phyloP scores from a whole-genome alignment of 2,888 invertebrate species.

The Argyra leucocephala region DNA sequence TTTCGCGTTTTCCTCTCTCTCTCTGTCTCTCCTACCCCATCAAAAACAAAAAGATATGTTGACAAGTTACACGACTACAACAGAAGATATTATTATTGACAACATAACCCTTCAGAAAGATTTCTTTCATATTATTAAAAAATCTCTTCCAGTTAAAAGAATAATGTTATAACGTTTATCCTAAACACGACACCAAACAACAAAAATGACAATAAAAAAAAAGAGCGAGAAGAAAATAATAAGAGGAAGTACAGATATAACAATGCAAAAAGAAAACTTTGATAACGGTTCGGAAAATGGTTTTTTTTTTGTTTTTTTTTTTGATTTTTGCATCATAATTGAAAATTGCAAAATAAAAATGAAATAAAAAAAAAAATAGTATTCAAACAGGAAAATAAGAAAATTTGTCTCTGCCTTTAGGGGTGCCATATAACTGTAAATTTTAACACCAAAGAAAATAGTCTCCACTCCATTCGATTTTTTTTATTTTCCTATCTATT shows the following conservation, averaged over 20 bases:
- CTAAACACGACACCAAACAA: neutral
- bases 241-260: neutral
- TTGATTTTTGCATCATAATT: neutral
- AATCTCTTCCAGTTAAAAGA: neutral
- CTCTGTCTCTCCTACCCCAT: too few relatives aligned
- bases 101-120: neutral
- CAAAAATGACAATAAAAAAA: too few relatives aligned
- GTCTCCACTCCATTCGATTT: neutral
- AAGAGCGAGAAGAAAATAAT: neutral
- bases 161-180: slow-evolving; percentile 3
- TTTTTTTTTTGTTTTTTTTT: too few relatives aligned
- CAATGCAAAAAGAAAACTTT: too few relatives aligned
- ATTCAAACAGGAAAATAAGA: neutral
- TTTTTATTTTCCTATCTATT: neutral
- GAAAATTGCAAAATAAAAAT: neutral
- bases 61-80: neutral
- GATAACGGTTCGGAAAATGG: neutral
- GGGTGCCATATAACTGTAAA: slow-evolving; percentile 3
- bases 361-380: neutral
- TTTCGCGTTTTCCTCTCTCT: too few relatives aligned
- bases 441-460: neutral
- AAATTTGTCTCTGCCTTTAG: slow-evolving; percentile 3
- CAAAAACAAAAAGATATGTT: neutral
- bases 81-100: neutral
- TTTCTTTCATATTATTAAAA: neutral